These are phyloP conservation scores for Bubalus kerabau DNA, from an alignment of 2,113 vertebrate genomes.

Conservation along the genomic window DNA sequence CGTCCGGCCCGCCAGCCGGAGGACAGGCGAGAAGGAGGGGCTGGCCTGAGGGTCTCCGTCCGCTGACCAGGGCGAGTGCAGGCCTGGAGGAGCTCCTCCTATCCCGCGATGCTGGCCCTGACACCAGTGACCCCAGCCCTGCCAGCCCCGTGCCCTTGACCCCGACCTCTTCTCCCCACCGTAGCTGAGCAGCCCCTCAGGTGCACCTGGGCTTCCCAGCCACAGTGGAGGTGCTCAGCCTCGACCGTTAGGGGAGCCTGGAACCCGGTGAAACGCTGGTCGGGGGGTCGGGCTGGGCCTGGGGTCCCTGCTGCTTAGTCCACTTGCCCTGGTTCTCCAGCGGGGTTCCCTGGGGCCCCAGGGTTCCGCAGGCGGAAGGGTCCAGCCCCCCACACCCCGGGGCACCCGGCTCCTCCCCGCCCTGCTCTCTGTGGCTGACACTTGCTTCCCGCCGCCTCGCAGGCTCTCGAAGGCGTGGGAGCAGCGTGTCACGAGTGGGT, in stretches of 20 bases:
- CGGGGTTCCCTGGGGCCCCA: neutral
- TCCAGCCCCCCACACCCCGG: rapidly evolving
- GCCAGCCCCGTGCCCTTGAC: neutral
- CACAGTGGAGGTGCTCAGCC: conserved; percentile 72
- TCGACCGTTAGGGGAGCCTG: conserved; percentile 82
- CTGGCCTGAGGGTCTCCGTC: neutral
- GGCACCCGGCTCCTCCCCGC: too few relatives aligned
- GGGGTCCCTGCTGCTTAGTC: neutral
- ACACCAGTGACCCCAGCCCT: neutral
- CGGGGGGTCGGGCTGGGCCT: conserved; percentile 77
- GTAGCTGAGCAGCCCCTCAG: conserved; percentile 82
- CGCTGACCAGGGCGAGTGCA: neutral
- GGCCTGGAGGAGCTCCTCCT: neutral
- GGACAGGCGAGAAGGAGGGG: neutral
- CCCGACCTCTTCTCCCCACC: neutral
- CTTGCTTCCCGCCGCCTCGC: rapidly evolving
- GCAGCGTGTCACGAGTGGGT: neutral
- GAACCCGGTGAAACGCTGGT: conserved; percentile 80
- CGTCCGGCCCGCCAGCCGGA: rapidly evolving
- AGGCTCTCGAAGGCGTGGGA: neutral
- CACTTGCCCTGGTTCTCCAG: neutral
- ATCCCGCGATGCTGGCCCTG: too few relatives aligned
- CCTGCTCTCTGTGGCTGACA: neutral
- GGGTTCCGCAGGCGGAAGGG: too few relatives aligned
- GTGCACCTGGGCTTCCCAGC: conserved; percentile 82